Base-by-base conservation (phyloP, 2,797 vertebrate species). In the Gallinago solitaria region DNA sequence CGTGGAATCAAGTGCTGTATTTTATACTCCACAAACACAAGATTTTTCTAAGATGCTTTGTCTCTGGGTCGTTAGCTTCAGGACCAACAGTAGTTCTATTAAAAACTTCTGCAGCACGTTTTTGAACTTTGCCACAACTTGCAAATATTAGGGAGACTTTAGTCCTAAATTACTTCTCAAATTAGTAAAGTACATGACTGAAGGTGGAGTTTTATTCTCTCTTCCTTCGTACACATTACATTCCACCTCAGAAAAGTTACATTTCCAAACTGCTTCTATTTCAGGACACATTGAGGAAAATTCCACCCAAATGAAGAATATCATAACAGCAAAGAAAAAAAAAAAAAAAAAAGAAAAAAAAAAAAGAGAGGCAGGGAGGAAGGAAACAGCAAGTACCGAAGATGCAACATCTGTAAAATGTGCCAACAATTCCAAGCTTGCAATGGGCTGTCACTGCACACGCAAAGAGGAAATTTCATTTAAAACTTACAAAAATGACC, bases 401-500 rank as follows among this genome's bases (percentile, higher is more conserved):
- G 95, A 84, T 63, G 16, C 35, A 92, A 94, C 61, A 87, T 96
- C 95, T 96, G 59, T 92, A 96, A 95, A 95, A 87, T 60, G 59
- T 81, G 87, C 47, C 78, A 92, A 24, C 39, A 85, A 78, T 91
- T 96, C 92, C 74, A 94, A 93, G 89, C 83, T 85, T 93, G 83
- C 89, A 93, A 45, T 82, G 63, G 64, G 59, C 87, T 97, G 90
- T 80, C 92, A 65, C 84, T 93, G 90, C 23, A 83, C 82, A 71
- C 5, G 41, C 92, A 87, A 53, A 83, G 89, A 91, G 93, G 87
- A 96, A 97, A 97, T 83, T 83, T 96, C 92, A 92, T 95, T 91
- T 84, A 79, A 96, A 93, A 96, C 76, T 94, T 95, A 94, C 94
- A 93, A 92, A 94, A 95, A 91, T 96, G 93, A 90, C 95, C 95